Percentiles rank a stretch among this genome's conserved stretches.
Evolutionary conservation across 2,888 invertebrate species (phyloP).

Genomic region (Dicyrtoma fusca): DNA sequence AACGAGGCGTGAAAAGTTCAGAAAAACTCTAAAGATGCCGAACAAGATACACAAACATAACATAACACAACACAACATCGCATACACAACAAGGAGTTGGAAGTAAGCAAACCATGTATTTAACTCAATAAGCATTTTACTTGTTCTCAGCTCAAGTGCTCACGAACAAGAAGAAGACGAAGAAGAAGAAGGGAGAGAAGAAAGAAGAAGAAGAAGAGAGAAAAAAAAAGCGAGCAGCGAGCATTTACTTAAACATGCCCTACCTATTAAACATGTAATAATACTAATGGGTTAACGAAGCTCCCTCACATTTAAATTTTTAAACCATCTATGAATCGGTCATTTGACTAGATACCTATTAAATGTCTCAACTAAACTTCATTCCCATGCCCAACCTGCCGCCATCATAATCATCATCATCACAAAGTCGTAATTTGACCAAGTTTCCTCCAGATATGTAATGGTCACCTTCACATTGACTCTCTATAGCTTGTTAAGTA

Average conservation of each 20-base stretch:
- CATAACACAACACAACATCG: constrained; percentile 3
- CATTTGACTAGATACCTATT: not conserved
- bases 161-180: constrained; percentile 8
- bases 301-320: constrained; percentile 16
- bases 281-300: constrained; percentile 32
- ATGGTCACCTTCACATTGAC: no score
- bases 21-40: constrained; percentile 48
- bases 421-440: no score
- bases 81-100: not conserved
- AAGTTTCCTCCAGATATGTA: no score
- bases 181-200: not conserved
- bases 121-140: not conserved
- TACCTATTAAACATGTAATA: constrained; percentile 21
- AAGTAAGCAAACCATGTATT: not conserved
- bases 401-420: no score
- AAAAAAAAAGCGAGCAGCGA: not conserved
- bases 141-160: constrained; percentile 19
- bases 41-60: constrained; percentile 41
- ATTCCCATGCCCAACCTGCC: not conserved
- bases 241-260: constrained; percentile 14
- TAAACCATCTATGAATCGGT: constrained; percentile 18
- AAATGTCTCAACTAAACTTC: not conserved
- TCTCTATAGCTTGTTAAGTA: no score
- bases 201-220: not conserved
- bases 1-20: constrained; percentile 50